phyloP scores from a whole-genome alignment of 1,140 invertebrate genomes.

The Ylistrum balloti region DNA sequence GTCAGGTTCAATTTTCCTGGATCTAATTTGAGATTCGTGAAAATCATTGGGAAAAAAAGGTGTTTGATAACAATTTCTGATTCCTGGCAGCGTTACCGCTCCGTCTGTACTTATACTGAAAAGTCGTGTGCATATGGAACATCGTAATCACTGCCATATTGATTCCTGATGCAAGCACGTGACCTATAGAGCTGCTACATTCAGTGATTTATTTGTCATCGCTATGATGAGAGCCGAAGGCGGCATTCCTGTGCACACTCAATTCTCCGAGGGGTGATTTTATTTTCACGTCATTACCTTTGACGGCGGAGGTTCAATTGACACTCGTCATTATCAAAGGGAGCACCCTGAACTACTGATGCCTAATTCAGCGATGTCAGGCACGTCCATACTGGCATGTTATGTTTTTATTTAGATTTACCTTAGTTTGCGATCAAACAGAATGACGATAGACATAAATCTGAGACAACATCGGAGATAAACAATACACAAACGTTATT shows the following conservation, averaged over 20 bases:
- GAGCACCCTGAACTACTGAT: background rate
- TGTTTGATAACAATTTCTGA: conserved; percentile 7
- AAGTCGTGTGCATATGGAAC: background rate
- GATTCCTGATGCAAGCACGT: background rate
- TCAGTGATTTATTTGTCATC: conserved; percentile 39
- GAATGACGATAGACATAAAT: no score
- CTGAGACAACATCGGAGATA: no score
- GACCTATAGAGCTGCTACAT: background rate
- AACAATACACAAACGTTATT: no score
- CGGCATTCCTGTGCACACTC: background rate
- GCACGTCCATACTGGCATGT: background rate
- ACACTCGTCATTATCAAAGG: background rate
- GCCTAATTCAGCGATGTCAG: background rate
- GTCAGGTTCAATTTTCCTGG: background rate
- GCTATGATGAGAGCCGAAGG: background rate
- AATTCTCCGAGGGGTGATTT: background rate
- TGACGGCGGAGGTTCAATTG: conserved; percentile 22
- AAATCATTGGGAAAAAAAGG: background rate
- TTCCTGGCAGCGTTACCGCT: background rate
- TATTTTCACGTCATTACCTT: conserved; percentile 24
- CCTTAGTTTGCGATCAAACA: no score
- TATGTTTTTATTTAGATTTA: background rate
- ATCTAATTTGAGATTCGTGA: background rate
- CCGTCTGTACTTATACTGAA: background rate
- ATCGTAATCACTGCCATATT: conserved; percentile 13